Percentiles rank a stretch among this genome's conserved stretches.
phyloP scores from a whole-genome alignment of 1,140 invertebrate genomes.

The Apis cerana region DNA sequence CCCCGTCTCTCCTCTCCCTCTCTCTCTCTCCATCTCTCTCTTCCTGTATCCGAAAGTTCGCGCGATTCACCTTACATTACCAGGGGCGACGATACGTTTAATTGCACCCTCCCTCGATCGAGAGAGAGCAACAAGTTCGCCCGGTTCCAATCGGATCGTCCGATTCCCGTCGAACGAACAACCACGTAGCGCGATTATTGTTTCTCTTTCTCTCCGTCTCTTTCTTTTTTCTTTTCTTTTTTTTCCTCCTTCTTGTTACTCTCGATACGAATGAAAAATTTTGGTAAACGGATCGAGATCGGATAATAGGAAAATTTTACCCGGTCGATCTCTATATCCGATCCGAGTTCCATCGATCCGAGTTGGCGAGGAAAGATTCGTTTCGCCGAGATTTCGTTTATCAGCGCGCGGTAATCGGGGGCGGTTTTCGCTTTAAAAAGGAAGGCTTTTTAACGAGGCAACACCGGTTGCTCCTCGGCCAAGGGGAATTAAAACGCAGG shows the following conservation, averaged over 20 bases:
- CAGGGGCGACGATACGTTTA: constrained; percentile 24
- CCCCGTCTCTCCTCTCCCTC: not conserved
- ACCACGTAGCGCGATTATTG: not conserved
- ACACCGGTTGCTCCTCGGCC: not conserved
- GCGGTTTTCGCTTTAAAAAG: not conserved
- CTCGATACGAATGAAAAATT: no score
- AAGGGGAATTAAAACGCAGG: constrained; percentile 7
- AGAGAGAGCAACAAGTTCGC: constrained; percentile 37
- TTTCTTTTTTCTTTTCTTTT: no score
- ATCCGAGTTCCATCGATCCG: no score
- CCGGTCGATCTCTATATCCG: no score
- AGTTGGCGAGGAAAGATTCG: no score
- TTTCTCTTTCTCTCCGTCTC: not conserved
- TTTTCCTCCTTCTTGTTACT: no score
- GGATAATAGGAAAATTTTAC: no score
- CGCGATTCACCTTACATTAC: constrained; percentile 23
- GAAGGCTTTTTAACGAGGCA: not conserved
- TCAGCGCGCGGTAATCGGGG: no score
- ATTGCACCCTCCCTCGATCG: not conserved
- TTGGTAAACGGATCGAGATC: no score
- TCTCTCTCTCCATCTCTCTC: not conserved
- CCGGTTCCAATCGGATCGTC: not conserved
- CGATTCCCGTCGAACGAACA: not conserved
- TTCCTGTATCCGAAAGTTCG: constrained; percentile 5
- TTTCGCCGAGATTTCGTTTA: no score